Conservation (phyloP, 2,888 invertebrate genomes). For the Scaptomyza parva region DNA sequence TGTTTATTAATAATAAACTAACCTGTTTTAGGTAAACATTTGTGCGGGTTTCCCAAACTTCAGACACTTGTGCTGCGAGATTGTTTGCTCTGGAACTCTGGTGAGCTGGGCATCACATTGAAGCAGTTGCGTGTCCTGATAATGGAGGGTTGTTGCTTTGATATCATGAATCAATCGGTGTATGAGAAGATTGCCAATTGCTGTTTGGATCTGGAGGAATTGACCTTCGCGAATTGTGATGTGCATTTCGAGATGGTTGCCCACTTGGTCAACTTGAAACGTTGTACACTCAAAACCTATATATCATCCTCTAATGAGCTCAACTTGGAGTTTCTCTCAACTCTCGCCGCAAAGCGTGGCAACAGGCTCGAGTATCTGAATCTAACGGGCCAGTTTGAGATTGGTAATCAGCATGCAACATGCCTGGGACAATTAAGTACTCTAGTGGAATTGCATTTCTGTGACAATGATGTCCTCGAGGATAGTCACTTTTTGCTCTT, state of each 20-base stretch:
- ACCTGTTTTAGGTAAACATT: conserved; percentile 53
- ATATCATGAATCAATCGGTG: conserved; percentile 64
- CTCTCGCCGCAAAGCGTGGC: conserved; percentile 49
- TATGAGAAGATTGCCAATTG: conserved; percentile 66
- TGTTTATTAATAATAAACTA: background rate
- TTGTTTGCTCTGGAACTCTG: conserved; percentile 68
- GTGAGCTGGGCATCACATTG: conserved; percentile 66
- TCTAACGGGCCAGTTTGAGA: conserved; percentile 58
- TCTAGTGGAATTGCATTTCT: conserved; percentile 51
- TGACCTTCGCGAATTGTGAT: conserved; percentile 69
- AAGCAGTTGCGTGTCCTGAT: conserved; percentile 40
- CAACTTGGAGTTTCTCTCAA: conserved; percentile 55
- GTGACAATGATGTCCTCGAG: conserved; percentile 61
- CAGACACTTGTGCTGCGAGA: conserved; percentile 56
- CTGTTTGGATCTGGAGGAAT: conserved; percentile 59
- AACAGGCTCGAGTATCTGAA: conserved; percentile 55
- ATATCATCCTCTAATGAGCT: conserved; percentile 63
- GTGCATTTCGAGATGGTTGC: conserved; percentile 67
- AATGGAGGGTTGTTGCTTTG: conserved; percentile 70
- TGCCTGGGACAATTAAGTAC: conserved; percentile 57
- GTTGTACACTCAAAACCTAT: conserved; percentile 68
- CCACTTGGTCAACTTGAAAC: conserved; percentile 53
- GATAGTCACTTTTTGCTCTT: conserved; percentile 65
- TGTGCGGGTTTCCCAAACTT: conserved; percentile 60
- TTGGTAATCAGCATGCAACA: conserved; percentile 60